A percentile compares a stretch with the other conserved stretches of the same genome.
Evolutionary conservation across 2,797 vertebrate species (phyloP).

Genomic region (Gobionotothen gibberifrons): DNA sequence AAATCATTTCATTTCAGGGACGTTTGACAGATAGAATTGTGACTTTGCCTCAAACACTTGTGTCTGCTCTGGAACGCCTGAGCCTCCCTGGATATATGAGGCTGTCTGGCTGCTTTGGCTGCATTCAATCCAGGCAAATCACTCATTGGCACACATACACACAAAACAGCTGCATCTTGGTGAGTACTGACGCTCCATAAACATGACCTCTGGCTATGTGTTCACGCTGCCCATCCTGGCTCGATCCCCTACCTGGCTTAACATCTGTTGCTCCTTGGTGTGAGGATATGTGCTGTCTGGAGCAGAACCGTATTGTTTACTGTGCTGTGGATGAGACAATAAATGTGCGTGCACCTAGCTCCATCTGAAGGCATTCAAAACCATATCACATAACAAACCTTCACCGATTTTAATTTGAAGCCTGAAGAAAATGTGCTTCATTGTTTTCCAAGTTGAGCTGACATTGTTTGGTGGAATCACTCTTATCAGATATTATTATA

Average conservation of each 20-base stretch:
- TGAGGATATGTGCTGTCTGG: conserved; percentile 45
- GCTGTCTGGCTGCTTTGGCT: conserved; percentile 58
- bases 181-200: conserved; percentile 32
- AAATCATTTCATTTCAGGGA: conserved; percentile 70
- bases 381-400: neutral
- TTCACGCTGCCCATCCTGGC: conserved; percentile 41
- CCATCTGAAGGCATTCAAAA: conserved; percentile 3
- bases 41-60: conserved; percentile 46
- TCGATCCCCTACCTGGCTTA: conserved; percentile 46
- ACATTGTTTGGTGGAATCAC: conserved; percentile 5
- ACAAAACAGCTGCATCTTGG: conserved; percentile 48
- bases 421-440: neutral
- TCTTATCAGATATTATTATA: neutral
- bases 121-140: conserved; percentile 57
- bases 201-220: conserved; percentile 51
- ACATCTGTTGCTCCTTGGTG: conserved; percentile 58
- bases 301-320: conserved; percentile 37
- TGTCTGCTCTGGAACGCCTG: conserved; percentile 55
- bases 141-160: conserved; percentile 20
- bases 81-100: conserved; percentile 62
- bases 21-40: conserved; percentile 68
- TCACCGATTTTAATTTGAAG: neutral
- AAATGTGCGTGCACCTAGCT: conserved; percentile 13
- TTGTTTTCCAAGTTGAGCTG: neutral
- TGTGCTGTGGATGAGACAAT: conserved; percentile 29